These are phyloP conservation scores for Tuta absoluta DNA, from an alignment of 2,888 invertebrate species.

Conservation along the genomic window DNA sequence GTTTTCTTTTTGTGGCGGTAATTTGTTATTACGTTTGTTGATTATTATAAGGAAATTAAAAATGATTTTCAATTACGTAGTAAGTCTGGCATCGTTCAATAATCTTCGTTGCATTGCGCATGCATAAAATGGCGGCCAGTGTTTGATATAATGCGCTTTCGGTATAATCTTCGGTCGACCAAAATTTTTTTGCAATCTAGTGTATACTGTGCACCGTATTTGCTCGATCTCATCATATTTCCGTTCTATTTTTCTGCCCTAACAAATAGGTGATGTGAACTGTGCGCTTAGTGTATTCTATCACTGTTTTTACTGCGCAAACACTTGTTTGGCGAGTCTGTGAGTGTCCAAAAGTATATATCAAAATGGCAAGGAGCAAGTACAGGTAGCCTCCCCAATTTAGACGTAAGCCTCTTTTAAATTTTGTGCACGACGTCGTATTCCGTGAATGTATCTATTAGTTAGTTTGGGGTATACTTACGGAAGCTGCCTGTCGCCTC, in stretches of 20 bases:
- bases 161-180: neutral
- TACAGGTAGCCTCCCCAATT: too few relatives aligned
- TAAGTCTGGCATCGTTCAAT: neutral
- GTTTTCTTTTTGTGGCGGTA: slow-evolving; percentile 60
- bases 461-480: too few relatives aligned
- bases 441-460: too few relatives aligned
- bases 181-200: neutral
- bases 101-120: neutral
- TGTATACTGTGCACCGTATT: neutral
- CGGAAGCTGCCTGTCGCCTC: too few relatives aligned
- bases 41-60: slow-evolving; percentile 3
- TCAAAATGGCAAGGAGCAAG: too few relatives aligned
- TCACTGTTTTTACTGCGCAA: neutral
- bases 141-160: slow-evolving; percentile 6
- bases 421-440: too few relatives aligned
- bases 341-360: neutral
- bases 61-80: neutral
- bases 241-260: neutral
- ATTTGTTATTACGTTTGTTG: slow-evolving; percentile 46
- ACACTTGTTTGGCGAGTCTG: neutral
- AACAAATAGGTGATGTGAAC: neutral
- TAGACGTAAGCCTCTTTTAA: too few relatives aligned
- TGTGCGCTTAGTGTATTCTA: neutral
- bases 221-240: neutral
- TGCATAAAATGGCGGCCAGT: slow-evolving; percentile 30